Evolutionary conservation across 2,113 vertebrate species (phyloP).

Genomic region (Hemicordylus capensis): DNA sequence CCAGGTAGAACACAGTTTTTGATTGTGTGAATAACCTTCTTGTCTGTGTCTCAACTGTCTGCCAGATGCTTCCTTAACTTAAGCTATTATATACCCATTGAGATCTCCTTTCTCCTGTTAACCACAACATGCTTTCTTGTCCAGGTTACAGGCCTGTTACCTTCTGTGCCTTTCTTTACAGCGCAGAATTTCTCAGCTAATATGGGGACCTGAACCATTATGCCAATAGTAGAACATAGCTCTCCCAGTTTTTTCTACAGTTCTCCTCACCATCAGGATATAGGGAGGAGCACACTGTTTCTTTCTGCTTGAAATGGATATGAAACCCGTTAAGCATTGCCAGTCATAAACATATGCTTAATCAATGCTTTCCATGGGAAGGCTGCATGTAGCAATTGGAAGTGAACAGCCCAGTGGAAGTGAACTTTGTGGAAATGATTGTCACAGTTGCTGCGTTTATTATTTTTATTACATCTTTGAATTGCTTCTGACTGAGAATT

Average conservation of each 20-base stretch:
- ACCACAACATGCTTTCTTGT: too few species aligned
- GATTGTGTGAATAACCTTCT: too few species aligned
- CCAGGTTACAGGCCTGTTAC: background rate
- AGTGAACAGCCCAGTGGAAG: background rate
- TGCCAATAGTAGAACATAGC: background rate
- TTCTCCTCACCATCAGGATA: background rate
- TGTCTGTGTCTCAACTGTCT: too few species aligned
- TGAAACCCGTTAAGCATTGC: background rate
- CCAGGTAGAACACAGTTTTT: too few species aligned
- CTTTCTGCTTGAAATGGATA: background rate
- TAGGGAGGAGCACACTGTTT: background rate
- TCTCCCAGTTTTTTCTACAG: background rate
- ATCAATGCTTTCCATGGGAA: background rate
- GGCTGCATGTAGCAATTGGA: background rate
- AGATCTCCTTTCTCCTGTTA: background rate
- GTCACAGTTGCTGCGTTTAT: background rate
- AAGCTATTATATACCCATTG: too few species aligned
- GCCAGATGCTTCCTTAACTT: too few species aligned
- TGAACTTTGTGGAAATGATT: background rate
- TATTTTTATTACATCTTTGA: background rate
- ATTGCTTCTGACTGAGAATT: background rate
- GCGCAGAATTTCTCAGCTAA: background rate
- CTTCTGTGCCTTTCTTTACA: background rate
- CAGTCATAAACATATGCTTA: background rate
- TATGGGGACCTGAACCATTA: too few species aligned